phyloP scores from a whole-genome alignment of 2,888 invertebrate species.

The Hirtodrosophila histrioides region DNA sequence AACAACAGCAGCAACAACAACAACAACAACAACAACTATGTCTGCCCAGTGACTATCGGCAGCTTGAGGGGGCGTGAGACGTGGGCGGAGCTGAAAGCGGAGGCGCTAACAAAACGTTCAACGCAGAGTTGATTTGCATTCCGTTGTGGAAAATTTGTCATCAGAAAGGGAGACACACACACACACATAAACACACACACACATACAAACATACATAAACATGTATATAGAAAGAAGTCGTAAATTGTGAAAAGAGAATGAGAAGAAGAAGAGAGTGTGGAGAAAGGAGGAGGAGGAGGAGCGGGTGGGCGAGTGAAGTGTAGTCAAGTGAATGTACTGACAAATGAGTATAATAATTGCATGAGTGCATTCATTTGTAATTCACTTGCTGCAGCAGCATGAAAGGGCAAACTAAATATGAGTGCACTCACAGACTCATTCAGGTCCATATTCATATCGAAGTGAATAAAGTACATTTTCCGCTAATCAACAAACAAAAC shows the following conservation, averaged over 20 bases:
- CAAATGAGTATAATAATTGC: background rate
- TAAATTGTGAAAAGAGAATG: too few relatives aligned
- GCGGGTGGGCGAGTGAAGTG: constrained; percentile 1
- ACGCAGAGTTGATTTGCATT: constrained; percentile 40
- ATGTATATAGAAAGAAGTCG: too few relatives aligned
- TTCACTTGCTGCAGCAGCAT: too few relatives aligned
- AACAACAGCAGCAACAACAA: constrained; percentile 11
- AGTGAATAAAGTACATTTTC: too few relatives aligned
- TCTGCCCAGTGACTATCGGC: constrained; percentile 46
- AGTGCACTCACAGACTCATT: too few relatives aligned
- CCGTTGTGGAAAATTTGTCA: constrained; percentile 44
- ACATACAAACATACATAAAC: too few relatives aligned
- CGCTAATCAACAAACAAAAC: too few relatives aligned
- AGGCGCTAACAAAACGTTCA: constrained; percentile 35
- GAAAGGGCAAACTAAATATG: too few relatives aligned
- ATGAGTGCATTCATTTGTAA: too few relatives aligned
- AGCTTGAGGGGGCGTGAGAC: constrained; percentile 16
- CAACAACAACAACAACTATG: constrained; percentile 21
- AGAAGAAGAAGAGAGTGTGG: background rate
- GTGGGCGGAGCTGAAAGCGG: constrained; percentile 49
- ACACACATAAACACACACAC: constrained; percentile 9
- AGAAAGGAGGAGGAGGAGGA: constrained; percentile 10
- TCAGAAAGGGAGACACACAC: constrained; percentile 1
- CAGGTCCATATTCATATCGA: too few relatives aligned
- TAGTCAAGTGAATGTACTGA: constrained; percentile 17